A percentile compares a stretch with the other conserved stretches of the same genome.
phyloP scores from a whole-genome alignment of 2,888 invertebrate genomes.

The Orthonychiurus folsomi region DNA sequence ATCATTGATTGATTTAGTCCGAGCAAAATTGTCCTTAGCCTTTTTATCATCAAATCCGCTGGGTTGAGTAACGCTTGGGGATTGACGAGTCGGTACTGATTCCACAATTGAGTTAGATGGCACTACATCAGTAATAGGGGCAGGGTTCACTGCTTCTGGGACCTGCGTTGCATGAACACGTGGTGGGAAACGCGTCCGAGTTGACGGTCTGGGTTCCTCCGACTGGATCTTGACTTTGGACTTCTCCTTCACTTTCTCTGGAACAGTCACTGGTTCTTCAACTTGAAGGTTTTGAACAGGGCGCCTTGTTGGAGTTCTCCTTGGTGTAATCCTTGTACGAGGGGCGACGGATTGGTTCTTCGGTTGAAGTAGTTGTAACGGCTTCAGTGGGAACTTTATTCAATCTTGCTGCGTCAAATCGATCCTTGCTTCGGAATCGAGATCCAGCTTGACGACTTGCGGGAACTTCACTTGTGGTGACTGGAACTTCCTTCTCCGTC shows the following conservation, averaged over 20 bases:
- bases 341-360: background rate
- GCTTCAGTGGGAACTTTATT: background rate
- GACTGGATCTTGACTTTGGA: background rate
- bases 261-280: conserved; percentile 3
- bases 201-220: conserved; percentile 5
- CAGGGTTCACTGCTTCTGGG: background rate
- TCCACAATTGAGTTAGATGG: background rate
- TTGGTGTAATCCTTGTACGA: background rate
- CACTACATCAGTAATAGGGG: conserved; percentile 2
- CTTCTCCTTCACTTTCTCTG: background rate
- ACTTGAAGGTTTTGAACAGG: conserved; percentile 7
- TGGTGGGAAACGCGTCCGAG: conserved; percentile 22
- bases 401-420: background rate
- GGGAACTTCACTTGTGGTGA: background rate
- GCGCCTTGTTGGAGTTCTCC: background rate
- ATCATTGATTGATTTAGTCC: conserved; percentile 36
- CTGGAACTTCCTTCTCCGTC: background rate
- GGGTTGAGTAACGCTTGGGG: conserved; percentile 8
- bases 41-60: conserved; percentile 17
- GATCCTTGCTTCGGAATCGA: background rate
- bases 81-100: conserved; percentile 10
- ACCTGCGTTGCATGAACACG: conserved; percentile 9
- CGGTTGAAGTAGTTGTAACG: background rate
- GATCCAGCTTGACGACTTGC: background rate
- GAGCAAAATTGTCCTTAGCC: conserved; percentile 35